Evolutionary conservation across 2,888 invertebrate genomes (phyloP).

Genomic region (Cylindroiulus punctatus): DNA sequence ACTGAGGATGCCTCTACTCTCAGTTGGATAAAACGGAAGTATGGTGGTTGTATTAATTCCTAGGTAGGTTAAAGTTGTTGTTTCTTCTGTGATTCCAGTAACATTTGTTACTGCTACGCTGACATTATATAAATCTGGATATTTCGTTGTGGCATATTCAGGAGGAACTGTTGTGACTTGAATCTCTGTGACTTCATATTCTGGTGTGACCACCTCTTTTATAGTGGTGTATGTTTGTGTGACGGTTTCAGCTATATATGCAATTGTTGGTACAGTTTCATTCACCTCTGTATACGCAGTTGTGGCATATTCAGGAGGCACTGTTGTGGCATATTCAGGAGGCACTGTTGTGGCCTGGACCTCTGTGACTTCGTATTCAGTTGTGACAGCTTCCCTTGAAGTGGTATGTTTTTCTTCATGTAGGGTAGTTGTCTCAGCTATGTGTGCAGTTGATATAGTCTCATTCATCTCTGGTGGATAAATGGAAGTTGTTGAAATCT

Average conservation of each 20-base stretch:
- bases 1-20: conserved; percentile 49
- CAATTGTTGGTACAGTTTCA: too few relatives aligned
- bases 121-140: conserved; percentile 40
- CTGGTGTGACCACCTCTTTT: neutral
- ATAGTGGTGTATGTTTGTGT: neutral
- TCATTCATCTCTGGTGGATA: conserved; percentile 23
- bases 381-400: neutral
- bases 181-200: neutral
- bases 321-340: neutral
- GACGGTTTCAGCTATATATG: neutral
- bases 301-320: too few relatives aligned
- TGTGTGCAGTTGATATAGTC: neutral
- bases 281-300: too few relatives aligned
- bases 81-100: conserved; percentile 31
- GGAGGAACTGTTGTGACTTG: conserved; percentile 25
- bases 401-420: too few relatives aligned
- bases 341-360: conserved; percentile 12
- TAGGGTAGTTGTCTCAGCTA: neutral
- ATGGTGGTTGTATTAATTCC: conserved; percentile 46
- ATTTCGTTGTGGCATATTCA: conserved; percentile 47
- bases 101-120: neutral
- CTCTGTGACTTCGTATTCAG: neutral
- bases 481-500: neutral
- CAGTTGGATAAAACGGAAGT: conserved; percentile 48
- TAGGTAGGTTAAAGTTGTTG: conserved; percentile 35